phyloP scores from a whole-genome alignment of 1,140 invertebrate genomes.

The Drosophila teissieri region DNA sequence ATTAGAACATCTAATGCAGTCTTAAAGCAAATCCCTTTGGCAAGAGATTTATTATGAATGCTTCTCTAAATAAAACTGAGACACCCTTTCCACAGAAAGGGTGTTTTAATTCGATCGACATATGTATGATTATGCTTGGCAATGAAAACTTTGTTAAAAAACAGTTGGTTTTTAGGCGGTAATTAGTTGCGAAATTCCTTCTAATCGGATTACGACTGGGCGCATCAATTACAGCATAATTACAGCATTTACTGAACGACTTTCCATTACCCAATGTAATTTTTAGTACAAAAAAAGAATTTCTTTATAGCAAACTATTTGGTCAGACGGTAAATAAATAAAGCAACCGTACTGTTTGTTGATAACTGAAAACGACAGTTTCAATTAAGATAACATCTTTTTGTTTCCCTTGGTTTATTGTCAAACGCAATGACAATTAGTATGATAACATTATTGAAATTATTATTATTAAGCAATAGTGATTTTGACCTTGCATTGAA shows the following conservation, averaged over 20 bases:
- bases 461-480: no score
- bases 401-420: background rate
- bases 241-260: background rate
- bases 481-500: background rate
- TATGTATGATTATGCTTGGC: background rate
- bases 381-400: background rate
- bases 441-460: no score
- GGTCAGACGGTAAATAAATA: background rate
- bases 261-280: background rate
- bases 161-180: background rate
- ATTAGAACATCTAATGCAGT: background rate
- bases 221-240: background rate
- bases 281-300: background rate
- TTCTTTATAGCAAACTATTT: background rate
- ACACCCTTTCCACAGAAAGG: background rate
- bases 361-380: background rate
- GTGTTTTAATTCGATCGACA: constrained; percentile 1
- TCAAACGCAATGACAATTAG: no score
- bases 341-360: background rate
- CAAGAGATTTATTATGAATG: no score
- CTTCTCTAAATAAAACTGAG: background rate
- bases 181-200: background rate
- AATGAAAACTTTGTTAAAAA: background rate
- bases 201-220: background rate
- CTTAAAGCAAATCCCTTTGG: background rate